These are phyloP conservation scores for Chironomus striatipennis DNA, from an alignment of 1,140 invertebrate species.

Conservation along the genomic window DNA sequence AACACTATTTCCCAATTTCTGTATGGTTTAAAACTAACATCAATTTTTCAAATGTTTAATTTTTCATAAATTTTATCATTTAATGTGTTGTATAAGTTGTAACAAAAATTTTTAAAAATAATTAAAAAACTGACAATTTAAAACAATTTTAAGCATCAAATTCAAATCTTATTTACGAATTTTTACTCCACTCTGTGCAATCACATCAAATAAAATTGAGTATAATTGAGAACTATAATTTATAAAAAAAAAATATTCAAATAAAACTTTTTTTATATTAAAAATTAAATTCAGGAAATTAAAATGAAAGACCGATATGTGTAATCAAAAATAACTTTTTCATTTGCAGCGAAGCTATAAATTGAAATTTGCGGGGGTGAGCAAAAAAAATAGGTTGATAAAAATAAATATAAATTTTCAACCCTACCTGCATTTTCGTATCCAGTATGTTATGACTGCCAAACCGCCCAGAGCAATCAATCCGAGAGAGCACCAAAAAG, in stretches of 20 bases:
- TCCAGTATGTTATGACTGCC: slow-evolving; percentile 40
- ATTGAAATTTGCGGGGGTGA: slow-evolving; percentile 11
- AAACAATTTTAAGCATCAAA: no score
- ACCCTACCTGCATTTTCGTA: slow-evolving; percentile 41
- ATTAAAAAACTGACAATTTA: no score
- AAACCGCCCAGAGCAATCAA: slow-evolving; percentile 38
- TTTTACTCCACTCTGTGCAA: background rate
- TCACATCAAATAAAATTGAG: background rate
- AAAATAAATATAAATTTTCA: background rate
- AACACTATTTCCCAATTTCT: no score
- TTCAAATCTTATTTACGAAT: no score
- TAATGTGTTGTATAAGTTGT: no score
- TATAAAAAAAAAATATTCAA: background rate
- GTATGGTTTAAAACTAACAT: no score
- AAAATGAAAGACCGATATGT: background rate
- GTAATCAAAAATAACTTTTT: background rate
- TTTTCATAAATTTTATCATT: no score
- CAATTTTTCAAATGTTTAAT: no score
- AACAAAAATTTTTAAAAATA: no score
- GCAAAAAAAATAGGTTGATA: slow-evolving; percentile 9
- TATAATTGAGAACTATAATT: background rate
- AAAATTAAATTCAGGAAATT: no score
- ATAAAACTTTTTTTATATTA: background rate
- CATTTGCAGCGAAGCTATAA: slow-evolving; percentile 11
- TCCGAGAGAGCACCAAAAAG: slow-evolving; percentile 40